Percentiles rank a stretch among this genome's conserved stretches.
phyloP scores from a whole-genome alignment of 2,113 vertebrate genomes.

The Mirza zaza region DNA sequence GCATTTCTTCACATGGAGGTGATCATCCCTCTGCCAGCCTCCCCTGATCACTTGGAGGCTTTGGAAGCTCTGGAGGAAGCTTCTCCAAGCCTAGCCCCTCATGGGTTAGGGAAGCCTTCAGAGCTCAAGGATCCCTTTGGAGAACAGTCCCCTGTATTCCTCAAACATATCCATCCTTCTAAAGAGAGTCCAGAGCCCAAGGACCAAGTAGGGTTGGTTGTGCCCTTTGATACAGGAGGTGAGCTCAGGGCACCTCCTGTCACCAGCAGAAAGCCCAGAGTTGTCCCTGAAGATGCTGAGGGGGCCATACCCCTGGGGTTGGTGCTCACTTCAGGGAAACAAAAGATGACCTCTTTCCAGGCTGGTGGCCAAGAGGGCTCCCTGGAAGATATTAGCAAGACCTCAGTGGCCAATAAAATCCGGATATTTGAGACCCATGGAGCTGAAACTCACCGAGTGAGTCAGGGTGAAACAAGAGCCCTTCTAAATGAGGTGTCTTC shows the following conservation, averaged over 20 bases:
- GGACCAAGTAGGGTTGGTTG: not conserved
- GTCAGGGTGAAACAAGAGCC: conserved; percentile 7
- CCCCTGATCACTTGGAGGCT: not conserved
- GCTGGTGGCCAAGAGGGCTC: conserved; percentile 46
- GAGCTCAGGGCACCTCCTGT: not conserved
- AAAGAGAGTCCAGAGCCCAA: not conserved
- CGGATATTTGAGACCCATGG: conserved; percentile 83
- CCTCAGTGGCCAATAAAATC: conserved; percentile 85
- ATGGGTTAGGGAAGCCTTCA: not conserved
- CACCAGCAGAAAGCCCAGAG: conserved; percentile 46
- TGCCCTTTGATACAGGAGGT: not conserved
- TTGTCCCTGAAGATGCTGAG: not conserved
- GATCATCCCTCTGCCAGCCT: not conserved
- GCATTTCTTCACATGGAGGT: conserved; percentile 80
- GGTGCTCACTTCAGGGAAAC: conserved; percentile 53
- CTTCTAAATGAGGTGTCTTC: conserved; percentile 47
- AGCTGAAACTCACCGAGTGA: not conserved
- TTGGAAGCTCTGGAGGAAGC: not conserved
- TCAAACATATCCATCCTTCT: not conserved
- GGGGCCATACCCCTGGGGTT: not conserved
- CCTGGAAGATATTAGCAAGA: conserved; percentile 71
- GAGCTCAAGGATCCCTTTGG: conserved; percentile 37
- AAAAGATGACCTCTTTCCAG: not conserved
- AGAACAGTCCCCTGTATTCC: not conserved
- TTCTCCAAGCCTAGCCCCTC: not conserved